These are phyloP conservation scores for Anthophora plumipes DNA, from an alignment of 2,888 invertebrate genomes.

Conservation along the genomic window DNA sequence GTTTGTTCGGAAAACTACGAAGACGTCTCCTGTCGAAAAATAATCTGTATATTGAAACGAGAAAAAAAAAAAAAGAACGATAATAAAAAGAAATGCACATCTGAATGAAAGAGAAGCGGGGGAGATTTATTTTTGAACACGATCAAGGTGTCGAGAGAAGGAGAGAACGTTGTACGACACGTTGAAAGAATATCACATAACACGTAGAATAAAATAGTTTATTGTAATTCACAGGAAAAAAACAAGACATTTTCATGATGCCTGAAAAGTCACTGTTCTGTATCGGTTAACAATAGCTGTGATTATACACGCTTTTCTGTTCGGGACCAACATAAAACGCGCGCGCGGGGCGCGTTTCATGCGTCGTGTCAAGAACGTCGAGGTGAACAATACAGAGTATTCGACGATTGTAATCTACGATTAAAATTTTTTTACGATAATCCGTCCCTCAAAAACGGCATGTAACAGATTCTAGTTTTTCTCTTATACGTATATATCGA, in stretches of 20 bases:
- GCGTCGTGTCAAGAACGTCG: constrained; percentile 45
- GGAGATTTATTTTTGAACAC: constrained; percentile 14
- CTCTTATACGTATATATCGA: constrained; percentile 39
- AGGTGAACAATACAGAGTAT: constrained; percentile 53
- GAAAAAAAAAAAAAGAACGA: constrained; percentile 30
- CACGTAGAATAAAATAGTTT: constrained; percentile 83
- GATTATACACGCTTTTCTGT: constrained; percentile 72
- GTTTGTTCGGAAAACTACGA: constrained; percentile 31
- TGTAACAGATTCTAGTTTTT: constrained; percentile 53
- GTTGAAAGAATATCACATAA: neutral
- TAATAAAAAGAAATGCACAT: constrained; percentile 47
- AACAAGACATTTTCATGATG: constrained; percentile 82
- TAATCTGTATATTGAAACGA: constrained; percentile 45
- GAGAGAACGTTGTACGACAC: too few species aligned
- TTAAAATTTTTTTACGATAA: constrained; percentile 46
- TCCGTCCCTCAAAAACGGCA: constrained; percentile 43
- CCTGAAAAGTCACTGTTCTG: constrained; percentile 82
- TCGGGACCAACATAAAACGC: constrained; percentile 69
- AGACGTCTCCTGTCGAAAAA: constrained; percentile 40
- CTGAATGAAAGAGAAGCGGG: neutral
- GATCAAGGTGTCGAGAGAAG: neutral
- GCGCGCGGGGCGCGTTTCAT: constrained; percentile 47
- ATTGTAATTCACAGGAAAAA: constrained; percentile 84
- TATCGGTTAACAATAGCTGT: constrained; percentile 82
- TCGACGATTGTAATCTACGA: constrained; percentile 50